Evolutionary conservation across 2,888 invertebrate species (phyloP).

Genomic region (Parascotia fuliginaria): DNA sequence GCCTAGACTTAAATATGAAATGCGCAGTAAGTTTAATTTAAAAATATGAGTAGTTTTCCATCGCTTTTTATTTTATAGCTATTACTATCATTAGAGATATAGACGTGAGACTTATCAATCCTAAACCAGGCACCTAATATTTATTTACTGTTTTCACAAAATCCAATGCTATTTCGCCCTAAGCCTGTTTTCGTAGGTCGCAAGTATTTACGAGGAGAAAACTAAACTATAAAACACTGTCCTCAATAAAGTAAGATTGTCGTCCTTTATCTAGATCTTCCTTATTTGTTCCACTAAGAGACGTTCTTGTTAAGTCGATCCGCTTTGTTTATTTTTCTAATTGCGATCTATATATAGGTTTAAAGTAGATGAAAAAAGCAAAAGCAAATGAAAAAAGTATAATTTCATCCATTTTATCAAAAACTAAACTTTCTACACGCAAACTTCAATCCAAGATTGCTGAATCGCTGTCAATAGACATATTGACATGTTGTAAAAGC

Average conservation of each 20-base stretch:
- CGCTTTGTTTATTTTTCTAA: slow-evolving; percentile 2
- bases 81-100: no score
- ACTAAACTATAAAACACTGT: slow-evolving; percentile 1
- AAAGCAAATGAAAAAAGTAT: background rate
- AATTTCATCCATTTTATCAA: background rate
- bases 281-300: slow-evolving; percentile 1
- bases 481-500: no score
- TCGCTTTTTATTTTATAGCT: no score
- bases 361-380: background rate
- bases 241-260: slow-evolving; percentile 1
- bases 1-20: no score
- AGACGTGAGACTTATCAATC: no score
- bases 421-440: no score
- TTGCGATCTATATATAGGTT: background rate
- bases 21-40: no score
- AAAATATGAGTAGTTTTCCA: no score
- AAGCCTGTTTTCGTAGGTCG: background rate
- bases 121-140: no score
- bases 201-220: background rate
- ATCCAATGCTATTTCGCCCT: background rate
- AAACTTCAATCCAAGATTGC: no score
- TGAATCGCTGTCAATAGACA: no score
- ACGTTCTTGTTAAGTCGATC: slow-evolving; percentile 2
- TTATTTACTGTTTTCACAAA: background rate
- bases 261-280: background rate